A percentile compares a stretch with the other conserved stretches of the same genome.
These are phyloP conservation scores for Caenorhabditis inopinata DNA, from an alignment of 1,140 invertebrate species.

Conservation along the genomic window DNA sequence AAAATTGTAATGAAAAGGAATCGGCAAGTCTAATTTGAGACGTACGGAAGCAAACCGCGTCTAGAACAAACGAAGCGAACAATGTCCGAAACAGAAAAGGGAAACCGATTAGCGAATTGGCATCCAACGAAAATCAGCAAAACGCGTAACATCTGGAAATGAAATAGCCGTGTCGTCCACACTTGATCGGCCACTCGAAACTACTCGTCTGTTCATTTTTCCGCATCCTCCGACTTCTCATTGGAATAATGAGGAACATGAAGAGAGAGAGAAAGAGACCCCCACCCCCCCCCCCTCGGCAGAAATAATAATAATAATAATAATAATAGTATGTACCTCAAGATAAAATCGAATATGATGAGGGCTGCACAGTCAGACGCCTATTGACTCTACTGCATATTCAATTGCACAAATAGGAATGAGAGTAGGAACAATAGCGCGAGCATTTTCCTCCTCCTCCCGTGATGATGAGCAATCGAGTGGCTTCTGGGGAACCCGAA, in stretches of 20 bases:
- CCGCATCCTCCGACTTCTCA: not conserved
- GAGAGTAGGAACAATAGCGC: not conserved
- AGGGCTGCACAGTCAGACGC: too few species aligned
- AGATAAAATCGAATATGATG: too few species aligned
- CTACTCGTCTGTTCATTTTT: not conserved
- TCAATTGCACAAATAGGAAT: not conserved
- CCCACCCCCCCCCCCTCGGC: too few species aligned
- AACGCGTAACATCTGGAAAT: not conserved
- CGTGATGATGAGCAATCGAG: constrained; percentile 11
- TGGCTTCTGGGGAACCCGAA: not conserved
- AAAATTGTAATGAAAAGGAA: too few species aligned
- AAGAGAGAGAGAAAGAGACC: too few species aligned
- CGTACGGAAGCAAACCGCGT: too few species aligned
- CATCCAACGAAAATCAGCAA: not conserved
- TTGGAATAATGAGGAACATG: too few species aligned
- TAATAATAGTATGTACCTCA: too few species aligned
- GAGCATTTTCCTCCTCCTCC: too few species aligned
- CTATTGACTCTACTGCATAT: constrained; percentile 16
- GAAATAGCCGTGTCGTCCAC: not conserved
- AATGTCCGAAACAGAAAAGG: not conserved
- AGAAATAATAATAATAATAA: too few species aligned
- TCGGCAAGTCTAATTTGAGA: too few species aligned
- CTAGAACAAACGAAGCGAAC: not conserved
- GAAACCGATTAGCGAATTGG: not conserved
- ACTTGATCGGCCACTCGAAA: not conserved